Percentiles rank a stretch among this genome's conserved stretches.
These are phyloP conservation scores for Stenolophus ochropezus DNA, from an alignment of 2,888 invertebrate genomes.

Conservation along the genomic window DNA sequence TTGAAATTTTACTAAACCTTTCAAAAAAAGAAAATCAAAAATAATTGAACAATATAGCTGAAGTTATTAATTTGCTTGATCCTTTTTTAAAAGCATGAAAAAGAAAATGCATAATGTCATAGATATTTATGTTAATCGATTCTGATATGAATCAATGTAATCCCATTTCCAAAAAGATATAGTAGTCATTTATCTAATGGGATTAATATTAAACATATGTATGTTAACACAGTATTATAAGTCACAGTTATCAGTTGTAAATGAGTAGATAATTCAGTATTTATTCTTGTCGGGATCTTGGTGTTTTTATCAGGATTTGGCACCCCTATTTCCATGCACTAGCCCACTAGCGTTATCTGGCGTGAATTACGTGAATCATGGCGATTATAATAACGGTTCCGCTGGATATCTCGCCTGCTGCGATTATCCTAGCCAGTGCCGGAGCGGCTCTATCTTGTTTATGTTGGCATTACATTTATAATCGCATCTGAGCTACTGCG, in stretches of 20 bases:
- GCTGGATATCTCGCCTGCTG: slow-evolving; percentile 70
- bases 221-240: background rate
- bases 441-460: slow-evolving; percentile 56
- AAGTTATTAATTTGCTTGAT: too few species aligned
- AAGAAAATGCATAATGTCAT: too few species aligned
- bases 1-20: too few species aligned
- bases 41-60: too few species aligned
- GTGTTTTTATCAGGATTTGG: slow-evolving; percentile 27
- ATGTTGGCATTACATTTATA: slow-evolving; percentile 67
- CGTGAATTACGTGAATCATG: slow-evolving; percentile 72
- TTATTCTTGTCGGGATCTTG: slow-evolving; percentile 24
- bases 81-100: too few species aligned
- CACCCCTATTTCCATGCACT: slow-evolving; percentile 30
- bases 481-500: slow-evolving; percentile 66
- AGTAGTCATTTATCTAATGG: background rate
- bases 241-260: background rate
- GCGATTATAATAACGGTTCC: slow-evolving; percentile 72
- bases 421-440: slow-evolving; percentile 68
- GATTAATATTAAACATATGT: background rate
- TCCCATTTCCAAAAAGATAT: background rate
- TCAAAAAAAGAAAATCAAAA: too few species aligned
- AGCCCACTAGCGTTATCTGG: slow-evolving; percentile 42
- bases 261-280: slow-evolving; percentile 38
- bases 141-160: too few species aligned
- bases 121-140: too few species aligned